Conservation (phyloP, 1,140 invertebrate genomes). For the Penaeus indicus region DNA sequence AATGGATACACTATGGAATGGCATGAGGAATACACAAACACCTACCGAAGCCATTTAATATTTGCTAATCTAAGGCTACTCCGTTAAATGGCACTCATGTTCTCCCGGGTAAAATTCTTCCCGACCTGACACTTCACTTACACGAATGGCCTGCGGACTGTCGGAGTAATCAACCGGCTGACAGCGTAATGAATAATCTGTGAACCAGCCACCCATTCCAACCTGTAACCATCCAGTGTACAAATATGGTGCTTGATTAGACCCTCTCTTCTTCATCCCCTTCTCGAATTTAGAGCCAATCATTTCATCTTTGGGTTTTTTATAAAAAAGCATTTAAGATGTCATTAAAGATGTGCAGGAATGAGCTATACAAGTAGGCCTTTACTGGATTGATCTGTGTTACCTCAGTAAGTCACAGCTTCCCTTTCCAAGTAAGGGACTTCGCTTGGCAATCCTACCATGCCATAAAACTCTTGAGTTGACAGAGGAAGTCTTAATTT, state of each 20-base stretch:
- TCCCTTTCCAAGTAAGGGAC: too few relatives aligned
- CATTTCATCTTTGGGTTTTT: not conserved
- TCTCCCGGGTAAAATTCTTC: not conserved
- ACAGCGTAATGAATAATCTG: constrained; percentile 85
- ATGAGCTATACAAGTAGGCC: too few relatives aligned
- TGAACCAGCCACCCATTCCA: constrained; percentile 67
- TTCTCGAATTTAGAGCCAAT: constrained; percentile 35
- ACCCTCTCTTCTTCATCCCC: not conserved
- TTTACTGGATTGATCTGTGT: too few relatives aligned
- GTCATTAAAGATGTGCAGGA: too few relatives aligned
- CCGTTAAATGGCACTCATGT: not conserved
- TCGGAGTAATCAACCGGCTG: constrained; percentile 90
- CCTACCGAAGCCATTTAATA: not conserved
- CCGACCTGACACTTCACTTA: constrained; percentile 41
- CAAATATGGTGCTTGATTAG: constrained; percentile 36
- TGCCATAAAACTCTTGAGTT: too few relatives aligned
- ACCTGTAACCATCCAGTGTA: constrained; percentile 56
- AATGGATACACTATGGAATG: not conserved
- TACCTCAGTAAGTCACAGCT: too few relatives aligned
- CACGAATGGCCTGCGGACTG: constrained; percentile 67
- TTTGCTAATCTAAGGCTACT: not conserved
- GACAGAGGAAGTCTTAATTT: too few relatives aligned
- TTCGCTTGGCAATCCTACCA: too few relatives aligned
- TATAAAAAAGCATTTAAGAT: too few relatives aligned
- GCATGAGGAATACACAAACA: not conserved